These are phyloP conservation scores for Gnathonemus echidnorhynchus DNA, from an alignment of 2,113 vertebrate species.

Conservation along the genomic window DNA sequence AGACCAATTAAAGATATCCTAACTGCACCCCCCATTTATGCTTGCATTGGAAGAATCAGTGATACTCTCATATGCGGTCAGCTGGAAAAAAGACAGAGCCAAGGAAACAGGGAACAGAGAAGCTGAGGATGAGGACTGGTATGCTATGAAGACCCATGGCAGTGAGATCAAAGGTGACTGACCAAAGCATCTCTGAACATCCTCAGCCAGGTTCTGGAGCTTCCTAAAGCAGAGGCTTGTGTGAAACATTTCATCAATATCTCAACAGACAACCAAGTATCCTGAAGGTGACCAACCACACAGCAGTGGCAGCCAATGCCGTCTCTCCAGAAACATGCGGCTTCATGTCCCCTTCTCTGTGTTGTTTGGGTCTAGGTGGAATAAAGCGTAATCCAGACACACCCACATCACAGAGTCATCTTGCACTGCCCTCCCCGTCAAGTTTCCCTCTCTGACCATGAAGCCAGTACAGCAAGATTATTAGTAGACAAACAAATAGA, in stretches of 20 bases:
- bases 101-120: not conserved
- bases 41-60: not conserved
- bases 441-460: not conserved
- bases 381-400: not conserved
- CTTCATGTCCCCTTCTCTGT: not conserved
- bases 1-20: not conserved
- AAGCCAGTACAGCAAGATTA: not conserved
- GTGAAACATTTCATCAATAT: not conserved
- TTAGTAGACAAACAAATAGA: not conserved
- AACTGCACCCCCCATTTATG: not conserved
- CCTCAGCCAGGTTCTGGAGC: not conserved
- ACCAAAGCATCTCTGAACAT: not conserved
- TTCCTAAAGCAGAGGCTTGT: not conserved
- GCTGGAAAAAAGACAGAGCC: not conserved
- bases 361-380: not conserved
- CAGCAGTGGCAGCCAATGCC: too few species aligned
- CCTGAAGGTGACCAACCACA: not conserved
- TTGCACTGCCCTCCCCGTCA: not conserved
- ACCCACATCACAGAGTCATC: not conserved
- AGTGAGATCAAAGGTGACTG: not conserved
- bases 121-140: not conserved
- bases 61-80: not conserved
- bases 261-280: not conserved
- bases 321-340: not conserved
- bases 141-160: not conserved